phyloP scores from a whole-genome alignment of 1,140 invertebrate genomes.

The Procambarus virginalis region DNA sequence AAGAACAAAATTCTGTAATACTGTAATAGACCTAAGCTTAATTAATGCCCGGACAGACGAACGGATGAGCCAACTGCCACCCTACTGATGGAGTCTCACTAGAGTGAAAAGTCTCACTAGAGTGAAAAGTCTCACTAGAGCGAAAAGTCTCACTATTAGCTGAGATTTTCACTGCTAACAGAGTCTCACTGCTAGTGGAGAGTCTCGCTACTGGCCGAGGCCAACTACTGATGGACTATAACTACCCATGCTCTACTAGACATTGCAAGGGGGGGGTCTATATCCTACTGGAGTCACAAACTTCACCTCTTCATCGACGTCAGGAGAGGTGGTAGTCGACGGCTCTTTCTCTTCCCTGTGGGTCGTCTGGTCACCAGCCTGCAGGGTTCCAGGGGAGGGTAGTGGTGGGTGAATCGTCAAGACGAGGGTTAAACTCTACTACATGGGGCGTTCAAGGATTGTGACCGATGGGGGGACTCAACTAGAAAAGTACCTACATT shows the following conservation, averaged over 20 bases:
- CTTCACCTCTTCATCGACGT: conserved; percentile 45
- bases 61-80: background rate
- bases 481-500: background rate
- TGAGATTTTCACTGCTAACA: too few species aligned
- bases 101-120: too few species aligned
- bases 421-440: background rate
- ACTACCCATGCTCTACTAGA: background rate
- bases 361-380: conserved; percentile 19
- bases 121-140: too few species aligned
- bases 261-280: background rate
- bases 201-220: background rate
- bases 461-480: background rate
- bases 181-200: background rate
- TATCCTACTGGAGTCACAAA: background rate
- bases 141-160: too few species aligned
- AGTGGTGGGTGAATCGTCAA: background rate
- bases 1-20: too few species aligned
- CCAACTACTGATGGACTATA: background rate
- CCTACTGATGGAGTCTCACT: background rate
- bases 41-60: background rate
- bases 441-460: background rate
- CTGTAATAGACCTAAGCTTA: background rate
- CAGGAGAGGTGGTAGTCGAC: conserved; percentile 35
- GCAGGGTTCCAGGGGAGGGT: background rate
- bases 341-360: conserved; percentile 33